Conservation (phyloP, 2,113 vertebrate genomes). For the Sceloporus tristichus region DNA sequence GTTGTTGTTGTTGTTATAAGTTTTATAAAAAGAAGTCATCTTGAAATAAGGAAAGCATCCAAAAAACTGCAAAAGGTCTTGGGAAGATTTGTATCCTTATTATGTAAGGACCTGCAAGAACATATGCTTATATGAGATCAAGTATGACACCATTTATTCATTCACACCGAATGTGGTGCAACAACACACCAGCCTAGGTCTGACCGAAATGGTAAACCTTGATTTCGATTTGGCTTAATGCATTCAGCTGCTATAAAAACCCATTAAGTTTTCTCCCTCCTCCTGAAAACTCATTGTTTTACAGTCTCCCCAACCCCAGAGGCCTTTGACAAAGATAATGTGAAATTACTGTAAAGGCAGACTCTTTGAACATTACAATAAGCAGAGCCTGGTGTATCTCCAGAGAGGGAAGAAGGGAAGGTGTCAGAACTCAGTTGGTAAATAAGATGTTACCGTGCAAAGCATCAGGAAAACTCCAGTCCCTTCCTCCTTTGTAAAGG, state of each 20-base stretch:
- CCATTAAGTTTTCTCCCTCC: slow-evolving; percentile 41
- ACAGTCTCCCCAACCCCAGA: slow-evolving; percentile 42
- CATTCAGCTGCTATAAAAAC: slow-evolving; percentile 46
- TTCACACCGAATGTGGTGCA: neutral
- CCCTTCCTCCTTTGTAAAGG: slow-evolving; percentile 77
- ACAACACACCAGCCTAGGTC: neutral
- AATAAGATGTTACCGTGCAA: slow-evolving; percentile 82
- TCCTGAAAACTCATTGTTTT: neutral
- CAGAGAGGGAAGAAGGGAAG: slow-evolving; percentile 57
- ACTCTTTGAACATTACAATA: slow-evolving; percentile 54
- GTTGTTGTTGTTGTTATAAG: too few species aligned
- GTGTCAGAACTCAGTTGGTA: slow-evolving; percentile 76
- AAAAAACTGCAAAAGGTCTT: too few species aligned
- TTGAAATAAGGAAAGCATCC: too few species aligned
- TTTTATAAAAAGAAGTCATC: too few species aligned
- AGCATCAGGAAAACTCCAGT: slow-evolving; percentile 71
- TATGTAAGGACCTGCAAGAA: neutral
- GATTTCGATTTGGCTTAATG: slow-evolving; percentile 32
- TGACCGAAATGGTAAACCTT: neutral
- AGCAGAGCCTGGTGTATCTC: slow-evolving; percentile 44
- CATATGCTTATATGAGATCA: neutral
- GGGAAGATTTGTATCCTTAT: neutral
- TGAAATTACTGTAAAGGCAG: slow-evolving; percentile 60
- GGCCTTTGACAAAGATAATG: slow-evolving; percentile 63
- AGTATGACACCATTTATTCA: neutral